Percentiles rank a stretch among this genome's conserved stretches.
These are phyloP conservation scores for Rachycentron canadum DNA, from an alignment of 2,797 vertebrate species.

Conservation along the genomic window DNA sequence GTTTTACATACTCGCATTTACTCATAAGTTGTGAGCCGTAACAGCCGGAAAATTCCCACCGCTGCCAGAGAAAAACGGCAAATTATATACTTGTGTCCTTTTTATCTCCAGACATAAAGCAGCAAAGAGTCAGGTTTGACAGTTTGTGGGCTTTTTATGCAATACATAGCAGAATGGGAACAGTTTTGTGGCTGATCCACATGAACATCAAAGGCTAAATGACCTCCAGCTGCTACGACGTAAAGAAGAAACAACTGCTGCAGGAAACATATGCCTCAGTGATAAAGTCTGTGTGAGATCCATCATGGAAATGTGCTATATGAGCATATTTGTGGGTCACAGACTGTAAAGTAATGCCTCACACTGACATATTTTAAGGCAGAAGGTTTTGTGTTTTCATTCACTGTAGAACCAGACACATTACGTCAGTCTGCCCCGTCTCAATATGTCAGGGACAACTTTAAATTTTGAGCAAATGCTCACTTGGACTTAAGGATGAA, in stretches of 20 bases:
- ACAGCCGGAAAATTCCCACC: conserved; percentile 9
- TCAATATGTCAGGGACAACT: no score
- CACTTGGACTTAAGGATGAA: no score
- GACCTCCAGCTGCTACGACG: conserved; percentile 16
- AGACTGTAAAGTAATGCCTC: neutral
- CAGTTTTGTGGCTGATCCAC: conserved; percentile 10
- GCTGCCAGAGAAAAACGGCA: conserved; percentile 14
- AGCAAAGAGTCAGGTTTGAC: neutral
- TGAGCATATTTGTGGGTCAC: conserved; percentile 20
- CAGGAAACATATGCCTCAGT: neutral
- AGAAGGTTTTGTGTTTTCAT: neutral
- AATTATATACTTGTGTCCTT: conserved; percentile 13
- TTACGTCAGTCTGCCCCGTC: no score
- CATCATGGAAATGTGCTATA: conserved; percentile 14
- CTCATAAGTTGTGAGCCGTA: conserved; percentile 19
- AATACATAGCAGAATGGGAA: conserved; percentile 21
- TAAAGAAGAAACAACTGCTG: neutral
- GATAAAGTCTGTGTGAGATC: neutral
- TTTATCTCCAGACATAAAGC: conserved; percentile 31
- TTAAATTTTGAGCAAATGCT: no score
- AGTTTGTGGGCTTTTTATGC: conserved; percentile 11
- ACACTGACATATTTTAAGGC: neutral
- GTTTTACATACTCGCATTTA: conserved; percentile 29
- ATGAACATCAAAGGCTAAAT: conserved; percentile 9
- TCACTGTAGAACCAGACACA: neutral